phyloP scores from a whole-genome alignment of 2,797 vertebrate species.

The Hydrophis major region DNA sequence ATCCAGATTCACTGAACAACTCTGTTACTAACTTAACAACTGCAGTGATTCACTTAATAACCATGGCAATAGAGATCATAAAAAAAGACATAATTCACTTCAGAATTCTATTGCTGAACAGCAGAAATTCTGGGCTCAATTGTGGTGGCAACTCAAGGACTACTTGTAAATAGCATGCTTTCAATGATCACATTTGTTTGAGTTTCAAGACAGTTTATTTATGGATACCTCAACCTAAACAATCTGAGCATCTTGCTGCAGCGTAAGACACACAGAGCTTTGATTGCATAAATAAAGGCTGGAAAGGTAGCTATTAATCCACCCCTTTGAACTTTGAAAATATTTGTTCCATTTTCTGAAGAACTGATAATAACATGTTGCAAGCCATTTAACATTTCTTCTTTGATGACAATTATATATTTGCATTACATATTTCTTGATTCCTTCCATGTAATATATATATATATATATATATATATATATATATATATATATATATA shows the following conservation, averaged over 20 bases:
- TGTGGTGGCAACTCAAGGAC: background rate
- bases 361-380: background rate
- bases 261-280: background rate
- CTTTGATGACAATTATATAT: background rate
- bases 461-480: background rate
- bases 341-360: background rate
- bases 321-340: background rate
- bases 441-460: background rate
- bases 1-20: background rate
- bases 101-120: background rate
- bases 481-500: background rate
- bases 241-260: background rate
- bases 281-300: background rate
- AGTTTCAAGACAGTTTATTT: background rate
- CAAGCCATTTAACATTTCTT: background rate
- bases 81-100: background rate
- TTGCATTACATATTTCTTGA: background rate
- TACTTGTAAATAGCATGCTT: background rate
- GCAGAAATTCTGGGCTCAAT: background rate
- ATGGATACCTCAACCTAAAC: background rate
- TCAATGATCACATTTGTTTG: background rate
- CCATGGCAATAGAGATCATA: background rate
- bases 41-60: background rate
- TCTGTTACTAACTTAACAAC: background rate
- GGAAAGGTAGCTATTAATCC: background rate